Base-by-base conservation (phyloP, 2,888 invertebrate genomes). In the Diabrotica balteata region DNA sequence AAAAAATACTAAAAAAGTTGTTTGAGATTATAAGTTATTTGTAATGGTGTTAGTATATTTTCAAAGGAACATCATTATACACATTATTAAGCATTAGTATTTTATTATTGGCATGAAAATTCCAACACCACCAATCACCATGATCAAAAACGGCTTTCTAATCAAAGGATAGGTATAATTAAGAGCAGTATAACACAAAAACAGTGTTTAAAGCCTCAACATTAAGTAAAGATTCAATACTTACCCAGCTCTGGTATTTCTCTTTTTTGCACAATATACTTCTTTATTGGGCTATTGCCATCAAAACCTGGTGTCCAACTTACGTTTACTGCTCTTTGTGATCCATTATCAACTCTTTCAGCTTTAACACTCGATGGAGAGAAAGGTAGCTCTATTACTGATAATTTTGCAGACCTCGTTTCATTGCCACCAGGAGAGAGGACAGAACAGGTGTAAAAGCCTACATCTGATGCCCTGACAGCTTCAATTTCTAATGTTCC, bases 301-400 rank as follows among this genome's bases (percentile, higher is more conserved):
- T 98, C 96, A 84, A 98, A 99, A 44, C 96, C 96, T 0, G 96
- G 93, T 9, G 93, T 93, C 98, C 98, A 99, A 22, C 92, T 92
- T 4, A 98, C 91, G 80, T 96, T 95, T 72, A 98, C 94, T 44
- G 94, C 93, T 80, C 90, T 89, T 69, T 90, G 90, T 3, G 89
- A 87, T 10, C 89, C 87, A 7, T 65, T 71, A 60, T 91, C 91
- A 1, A 92, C 80, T 73, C 91, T 86, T 66, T 85, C 85, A 0
- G 96, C 97, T 74, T 90, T 88, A 0, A 95, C 94, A 80, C 94
- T 94, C 55, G 92, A 92, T 0, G 98, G 98, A 43, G 96, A 92
- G 80, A 94, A 95, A 0, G 99, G 99, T 74, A 98, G 86, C 84
- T 99, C 98, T 77, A 98, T 96, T 76, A 99, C 95, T 79, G 91